phyloP scores from a whole-genome alignment of 2,797 vertebrate species.

The Silurus lanzhouensis region DNA sequence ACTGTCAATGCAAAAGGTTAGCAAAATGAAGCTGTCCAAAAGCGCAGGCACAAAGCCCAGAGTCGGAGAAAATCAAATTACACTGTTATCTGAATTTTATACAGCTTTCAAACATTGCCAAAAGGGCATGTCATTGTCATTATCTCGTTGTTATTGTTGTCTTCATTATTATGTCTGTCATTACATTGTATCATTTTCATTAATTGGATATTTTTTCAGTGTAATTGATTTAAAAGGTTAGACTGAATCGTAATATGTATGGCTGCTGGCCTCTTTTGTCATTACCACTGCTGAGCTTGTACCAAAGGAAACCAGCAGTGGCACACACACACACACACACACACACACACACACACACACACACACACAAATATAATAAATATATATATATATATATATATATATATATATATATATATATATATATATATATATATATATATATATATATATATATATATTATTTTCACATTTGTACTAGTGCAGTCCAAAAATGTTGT shows the following conservation, averaged over 20 bases:
- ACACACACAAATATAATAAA: not conserved
- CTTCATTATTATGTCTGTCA: slow-evolving; percentile 17
- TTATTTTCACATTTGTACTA: slow-evolving; percentile 5
- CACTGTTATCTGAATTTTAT: slow-evolving; percentile 11
- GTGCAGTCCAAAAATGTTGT: slow-evolving; percentile 11
- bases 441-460: not conserved
- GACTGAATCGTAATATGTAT: not conserved
- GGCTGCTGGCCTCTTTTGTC: not conserved
- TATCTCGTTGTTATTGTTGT: slow-evolving; percentile 31
- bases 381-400: not conserved
- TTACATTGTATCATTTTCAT: slow-evolving; percentile 10
- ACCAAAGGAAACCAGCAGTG: not conserved
- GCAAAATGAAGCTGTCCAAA: slow-evolving; percentile 35
- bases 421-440: not conserved
- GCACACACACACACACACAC: not conserved
- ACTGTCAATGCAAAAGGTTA: slow-evolving; percentile 41
- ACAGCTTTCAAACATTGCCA: slow-evolving; percentile 20
- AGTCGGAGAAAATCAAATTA: slow-evolving; percentile 36
- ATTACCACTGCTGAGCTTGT: not conserved
- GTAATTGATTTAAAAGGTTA: not conserved
- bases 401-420: not conserved
- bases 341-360: too few species aligned
- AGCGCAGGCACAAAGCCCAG: slow-evolving; percentile 24
- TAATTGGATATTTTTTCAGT: slow-evolving; percentile 11
- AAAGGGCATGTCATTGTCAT: slow-evolving; percentile 28